Conservation (phyloP, 1,140 invertebrate species). For the Eciton burchellii region DNA sequence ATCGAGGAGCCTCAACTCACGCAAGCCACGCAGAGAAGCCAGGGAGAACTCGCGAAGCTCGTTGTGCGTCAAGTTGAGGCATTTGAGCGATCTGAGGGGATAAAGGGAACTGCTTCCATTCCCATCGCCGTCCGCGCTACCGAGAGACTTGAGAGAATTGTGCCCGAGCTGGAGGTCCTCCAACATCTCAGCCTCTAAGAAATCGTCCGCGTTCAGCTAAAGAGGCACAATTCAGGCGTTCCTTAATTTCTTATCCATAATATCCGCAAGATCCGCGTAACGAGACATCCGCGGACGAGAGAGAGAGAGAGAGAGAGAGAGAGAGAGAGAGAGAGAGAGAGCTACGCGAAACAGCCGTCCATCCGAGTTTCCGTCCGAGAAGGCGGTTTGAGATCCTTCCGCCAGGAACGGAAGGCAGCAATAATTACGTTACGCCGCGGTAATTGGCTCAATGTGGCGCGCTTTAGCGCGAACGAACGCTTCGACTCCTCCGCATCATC, state of each 20-base stretch:
- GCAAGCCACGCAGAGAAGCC: conserved; percentile 90
- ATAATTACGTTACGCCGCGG: conserved; percentile 76
- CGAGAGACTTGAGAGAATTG: conserved; percentile 89
- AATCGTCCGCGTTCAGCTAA: conserved; percentile 91
- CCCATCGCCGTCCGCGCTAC: conserved; percentile 77
- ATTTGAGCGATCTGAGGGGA: conserved; percentile 88
- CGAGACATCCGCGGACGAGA: too few species aligned
- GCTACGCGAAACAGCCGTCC: conserved; percentile 26
- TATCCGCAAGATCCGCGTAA: conserved; percentile 11
- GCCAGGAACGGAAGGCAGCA: conserved; percentile 73
- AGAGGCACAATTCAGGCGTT: conserved; percentile 30
- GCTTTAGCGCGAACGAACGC: conserved; percentile 63
- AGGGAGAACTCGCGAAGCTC: conserved; percentile 91
- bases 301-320: too few species aligned
- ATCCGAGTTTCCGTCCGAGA: conserved; percentile 44
- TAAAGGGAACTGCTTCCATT: conserved; percentile 89
- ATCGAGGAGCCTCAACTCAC: conserved; percentile 89
- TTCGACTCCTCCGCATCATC: conserved; percentile 61
- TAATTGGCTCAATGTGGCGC: conserved; percentile 78
- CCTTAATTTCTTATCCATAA: conserved; percentile 10
- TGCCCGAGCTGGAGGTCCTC: conserved; percentile 89
- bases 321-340: neutral
- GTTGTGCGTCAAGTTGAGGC: conserved; percentile 91
- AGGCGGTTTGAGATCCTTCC: conserved; percentile 53
- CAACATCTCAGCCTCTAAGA: conserved; percentile 88